Evolutionary conservation across 2,113 vertebrate species (phyloP).

Genomic region (Cebidichthys violaceus): DNA sequence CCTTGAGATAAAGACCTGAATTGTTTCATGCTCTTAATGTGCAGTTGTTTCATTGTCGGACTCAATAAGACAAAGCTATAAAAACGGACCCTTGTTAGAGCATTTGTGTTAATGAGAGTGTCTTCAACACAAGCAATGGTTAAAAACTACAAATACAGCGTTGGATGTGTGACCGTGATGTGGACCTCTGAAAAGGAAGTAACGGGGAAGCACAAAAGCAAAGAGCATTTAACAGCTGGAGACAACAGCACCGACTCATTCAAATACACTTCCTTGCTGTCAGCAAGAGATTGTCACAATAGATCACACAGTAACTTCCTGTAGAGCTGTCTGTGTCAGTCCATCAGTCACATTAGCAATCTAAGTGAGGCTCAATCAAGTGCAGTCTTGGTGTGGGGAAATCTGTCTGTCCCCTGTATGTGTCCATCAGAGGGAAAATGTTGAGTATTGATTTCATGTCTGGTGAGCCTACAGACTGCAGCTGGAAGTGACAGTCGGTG

Average conservation of each 20-base stretch:
- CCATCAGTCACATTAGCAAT: constrained; percentile 79
- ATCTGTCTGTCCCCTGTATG: constrained; percentile 73
- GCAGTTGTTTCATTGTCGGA: not conserved
- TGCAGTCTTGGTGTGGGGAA: constrained; percentile 67
- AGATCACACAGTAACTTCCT: constrained; percentile 63
- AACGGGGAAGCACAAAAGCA: constrained; percentile 10
- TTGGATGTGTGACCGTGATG: not conserved
- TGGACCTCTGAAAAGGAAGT: constrained; percentile 12
- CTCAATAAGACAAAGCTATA: constrained; percentile 16
- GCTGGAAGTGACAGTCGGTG: constrained; percentile 77
- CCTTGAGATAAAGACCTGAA: constrained; percentile 24
- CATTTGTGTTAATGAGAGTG: not conserved
- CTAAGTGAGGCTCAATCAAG: constrained; percentile 79
- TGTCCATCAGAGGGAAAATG: constrained; percentile 81
- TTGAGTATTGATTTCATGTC: constrained; percentile 84
- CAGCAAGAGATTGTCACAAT: constrained; percentile 46
- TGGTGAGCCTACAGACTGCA: constrained; percentile 65
- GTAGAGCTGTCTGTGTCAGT: constrained; percentile 66
- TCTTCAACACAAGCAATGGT: not conserved
- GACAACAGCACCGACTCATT: constrained; percentile 33
- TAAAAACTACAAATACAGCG: not conserved
- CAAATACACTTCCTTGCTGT: constrained; percentile 38
- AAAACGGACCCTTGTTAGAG: not conserved
- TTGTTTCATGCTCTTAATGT: constrained; percentile 28
- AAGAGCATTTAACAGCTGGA: constrained; percentile 42